phyloP scores from a whole-genome alignment of 2,797 vertebrate species.

The Steatocranus sp. region DNA sequence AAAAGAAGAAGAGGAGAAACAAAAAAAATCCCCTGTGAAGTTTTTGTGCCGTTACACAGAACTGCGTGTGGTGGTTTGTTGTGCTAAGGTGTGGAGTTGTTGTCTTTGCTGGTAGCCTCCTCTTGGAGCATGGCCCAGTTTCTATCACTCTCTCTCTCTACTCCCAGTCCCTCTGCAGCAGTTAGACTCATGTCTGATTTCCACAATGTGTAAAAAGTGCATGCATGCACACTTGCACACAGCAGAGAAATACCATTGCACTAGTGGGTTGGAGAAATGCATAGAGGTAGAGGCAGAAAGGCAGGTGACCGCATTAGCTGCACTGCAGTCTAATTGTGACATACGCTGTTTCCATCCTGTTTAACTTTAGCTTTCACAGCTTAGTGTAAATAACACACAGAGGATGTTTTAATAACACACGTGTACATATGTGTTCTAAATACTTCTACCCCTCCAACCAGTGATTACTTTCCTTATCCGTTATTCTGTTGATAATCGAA shows the following conservation, averaged over 20 bases:
- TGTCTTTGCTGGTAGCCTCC: conserved; percentile 24
- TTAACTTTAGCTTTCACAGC: not conserved
- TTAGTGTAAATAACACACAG: not conserved
- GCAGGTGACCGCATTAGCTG: conserved; percentile 16
- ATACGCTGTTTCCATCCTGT: not conserved
- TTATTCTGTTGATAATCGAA: not conserved
- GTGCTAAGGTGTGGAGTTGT: conserved; percentile 21
- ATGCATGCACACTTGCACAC: conserved; percentile 9
- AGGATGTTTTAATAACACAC: not conserved
- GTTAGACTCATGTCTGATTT: conserved; percentile 5
- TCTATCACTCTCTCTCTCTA: not conserved
- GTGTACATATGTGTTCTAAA: not conserved
- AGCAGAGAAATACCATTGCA: conserved; percentile 36
- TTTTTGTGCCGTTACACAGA: not conserved
- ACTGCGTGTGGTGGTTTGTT: conserved; percentile 12
- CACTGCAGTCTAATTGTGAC: not conserved
- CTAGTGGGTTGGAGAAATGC: not conserved
- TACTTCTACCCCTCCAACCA: not conserved
- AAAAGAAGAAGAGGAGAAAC: not conserved
- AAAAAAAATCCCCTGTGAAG: not conserved
- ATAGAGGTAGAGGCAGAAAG: not conserved
- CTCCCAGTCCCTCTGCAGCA: conserved; percentile 19
- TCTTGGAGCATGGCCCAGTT: conserved; percentile 45
- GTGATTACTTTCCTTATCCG: not conserved
- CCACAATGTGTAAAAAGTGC: not conserved